Percentiles rank a stretch among this genome's conserved stretches.
Conservation (phyloP, 2,113 vertebrate species). For the Upupa epops region DNA sequence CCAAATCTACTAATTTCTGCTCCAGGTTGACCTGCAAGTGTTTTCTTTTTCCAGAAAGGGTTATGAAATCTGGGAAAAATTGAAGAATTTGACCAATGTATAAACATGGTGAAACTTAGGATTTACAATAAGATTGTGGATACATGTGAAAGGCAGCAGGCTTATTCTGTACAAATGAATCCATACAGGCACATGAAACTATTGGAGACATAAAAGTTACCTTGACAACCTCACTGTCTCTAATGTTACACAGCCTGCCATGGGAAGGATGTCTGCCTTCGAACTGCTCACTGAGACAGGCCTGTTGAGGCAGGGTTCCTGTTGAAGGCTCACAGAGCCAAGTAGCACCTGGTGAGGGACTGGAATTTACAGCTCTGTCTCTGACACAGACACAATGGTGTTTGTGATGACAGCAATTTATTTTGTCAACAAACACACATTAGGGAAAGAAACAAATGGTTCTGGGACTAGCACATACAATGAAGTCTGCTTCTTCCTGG, state of each 20-base stretch:
- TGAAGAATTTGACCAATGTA: background rate
- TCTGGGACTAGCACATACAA: background rate
- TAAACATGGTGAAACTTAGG: background rate
- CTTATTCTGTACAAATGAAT: background rate
- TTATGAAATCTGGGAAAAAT: background rate
- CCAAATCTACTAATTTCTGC: background rate
- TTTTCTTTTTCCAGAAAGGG: background rate
- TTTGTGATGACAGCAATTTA: background rate
- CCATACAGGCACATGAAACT: background rate
- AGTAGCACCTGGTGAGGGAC: background rate
- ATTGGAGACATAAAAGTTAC: background rate
- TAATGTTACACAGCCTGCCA: background rate
- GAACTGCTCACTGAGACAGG: background rate
- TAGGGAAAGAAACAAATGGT: background rate
- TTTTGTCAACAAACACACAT: background rate
- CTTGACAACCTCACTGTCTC: background rate
- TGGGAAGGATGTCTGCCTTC: background rate
- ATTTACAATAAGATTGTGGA: background rate
- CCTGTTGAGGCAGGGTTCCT: background rate
- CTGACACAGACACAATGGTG: accelerated
- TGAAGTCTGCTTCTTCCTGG: background rate
- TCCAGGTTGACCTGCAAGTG: background rate
- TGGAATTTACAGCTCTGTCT: background rate
- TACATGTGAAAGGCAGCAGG: background rate
- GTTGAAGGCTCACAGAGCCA: background rate